Base-by-base conservation (phyloP, 2,113 vertebrate genomes). In the Cheilinus undulatus region DNA sequence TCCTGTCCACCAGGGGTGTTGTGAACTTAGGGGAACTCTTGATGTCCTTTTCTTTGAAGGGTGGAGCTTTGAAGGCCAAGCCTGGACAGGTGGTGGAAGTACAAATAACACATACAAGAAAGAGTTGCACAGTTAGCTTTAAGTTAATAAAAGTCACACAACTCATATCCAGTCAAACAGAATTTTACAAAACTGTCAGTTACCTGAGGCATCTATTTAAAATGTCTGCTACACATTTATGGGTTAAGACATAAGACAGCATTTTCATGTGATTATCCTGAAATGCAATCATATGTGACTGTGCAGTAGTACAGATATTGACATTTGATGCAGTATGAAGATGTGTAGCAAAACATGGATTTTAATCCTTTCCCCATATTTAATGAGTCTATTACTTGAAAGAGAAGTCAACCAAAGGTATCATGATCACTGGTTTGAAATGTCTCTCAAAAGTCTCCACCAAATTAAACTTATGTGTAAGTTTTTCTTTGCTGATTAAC, bases 1-100 rank as follows among this genome's bases (percentile, higher is more conserved):
- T 91, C 11, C 95, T 93, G 88, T 97, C 93, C 42, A 94, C 38
- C 2, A 97, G 92, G 1, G 95, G 95, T 0, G 94, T 94, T 19
- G 94, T 94, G 83, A 97, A 97, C 54, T 94, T 93, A 5, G 96
- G 96, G 24, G 94, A 89, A 0, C 58, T 69, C 54, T 10, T 90
- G 86, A 92, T 89, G 49, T 96, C 96, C n/a, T 76, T 91, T 56
- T 96, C 95, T 73, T 92, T 92, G 88, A 84, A 97, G 8, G 91
- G 83, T 0, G 70, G 19, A 0, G 51, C 42, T 5, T 94, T 93
- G 1, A 63, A 51, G 3, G 9, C 30, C 80, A 96, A 70, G 49
- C 91, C 96, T 97, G 76, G 22, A 52, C 20, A 24, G 9, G 26
- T 11, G 2, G 58, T 69, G n/a, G 19, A 13, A 40, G 38, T 15